Percentiles rank a stretch among this genome's conserved stretches.
These are phyloP conservation scores for Cataglyphis albicans DNA, from an alignment of 2,888 invertebrate species.

Conservation along the genomic window DNA sequence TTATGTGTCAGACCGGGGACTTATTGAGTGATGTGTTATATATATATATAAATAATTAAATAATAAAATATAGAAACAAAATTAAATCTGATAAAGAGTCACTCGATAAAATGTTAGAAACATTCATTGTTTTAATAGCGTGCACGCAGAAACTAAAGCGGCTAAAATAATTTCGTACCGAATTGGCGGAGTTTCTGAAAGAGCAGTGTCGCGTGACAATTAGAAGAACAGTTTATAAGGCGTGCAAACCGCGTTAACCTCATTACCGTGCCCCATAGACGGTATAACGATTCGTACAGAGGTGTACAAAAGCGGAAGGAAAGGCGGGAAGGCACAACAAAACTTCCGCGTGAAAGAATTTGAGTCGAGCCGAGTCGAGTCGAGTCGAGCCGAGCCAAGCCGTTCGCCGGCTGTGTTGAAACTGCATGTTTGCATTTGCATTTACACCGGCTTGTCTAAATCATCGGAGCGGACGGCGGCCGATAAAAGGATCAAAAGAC, in stretches of 20 bases:
- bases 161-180: slow-evolving; percentile 50
- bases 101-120: neutral
- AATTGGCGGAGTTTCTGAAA: slow-evolving; percentile 14
- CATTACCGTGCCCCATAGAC: slow-evolving; percentile 42
- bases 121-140: slow-evolving; percentile 13
- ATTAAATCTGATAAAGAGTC: neutral
- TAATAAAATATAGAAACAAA: neutral
- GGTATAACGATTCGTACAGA: slow-evolving; percentile 70
- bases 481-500: slow-evolving; percentile 64
- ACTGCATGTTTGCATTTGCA: slow-evolving; percentile 71
- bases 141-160: neutral
- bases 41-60: too few relatives aligned
- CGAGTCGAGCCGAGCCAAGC: slow-evolving; percentile 55
- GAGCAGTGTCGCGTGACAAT: slow-evolving; percentile 42
- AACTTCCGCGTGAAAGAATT: slow-evolving; percentile 72
- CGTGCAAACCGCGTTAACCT: slow-evolving; percentile 47
- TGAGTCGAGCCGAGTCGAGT: slow-evolving; percentile 60
- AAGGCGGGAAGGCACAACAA: slow-evolving; percentile 65
- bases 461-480: slow-evolving; percentile 64
- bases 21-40: too few relatives aligned
- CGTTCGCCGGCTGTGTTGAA: slow-evolving; percentile 37
- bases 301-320: slow-evolving; percentile 69
- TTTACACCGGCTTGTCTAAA: slow-evolving; percentile 73
- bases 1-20: too few relatives aligned
- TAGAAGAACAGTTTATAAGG: slow-evolving; percentile 40